A percentile compares a stretch with the other conserved stretches of the same genome.
These are phyloP conservation scores for Oophaga pumilio DNA, from an alignment of 2,113 vertebrate genomes.

Conservation along the genomic window DNA sequence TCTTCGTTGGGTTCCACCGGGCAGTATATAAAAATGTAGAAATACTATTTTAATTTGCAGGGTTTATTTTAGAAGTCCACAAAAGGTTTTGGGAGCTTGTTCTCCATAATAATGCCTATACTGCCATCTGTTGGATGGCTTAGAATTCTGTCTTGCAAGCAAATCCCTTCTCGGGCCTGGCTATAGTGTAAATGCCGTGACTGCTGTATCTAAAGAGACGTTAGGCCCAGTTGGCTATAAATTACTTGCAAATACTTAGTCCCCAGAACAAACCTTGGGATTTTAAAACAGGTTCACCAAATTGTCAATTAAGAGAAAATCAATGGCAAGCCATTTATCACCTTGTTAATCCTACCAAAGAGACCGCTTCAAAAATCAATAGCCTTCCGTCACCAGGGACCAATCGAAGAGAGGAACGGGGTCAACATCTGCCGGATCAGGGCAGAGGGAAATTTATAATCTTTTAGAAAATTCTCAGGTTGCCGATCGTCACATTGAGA, in stretches of 20 bases:
- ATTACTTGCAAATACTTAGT: constrained; percentile 72
- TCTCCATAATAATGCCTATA: constrained; percentile 62
- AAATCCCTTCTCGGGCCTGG: constrained; percentile 63
- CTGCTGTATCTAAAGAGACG: constrained; percentile 70
- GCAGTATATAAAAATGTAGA: background rate
- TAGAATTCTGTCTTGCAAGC: background rate
- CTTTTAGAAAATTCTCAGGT: constrained; percentile 63
- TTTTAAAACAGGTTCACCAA: constrained; percentile 82
- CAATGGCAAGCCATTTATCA: constrained; percentile 92
- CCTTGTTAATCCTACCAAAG: constrained; percentile 66
- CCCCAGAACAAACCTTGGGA: constrained; percentile 68
- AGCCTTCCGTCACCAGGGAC: constrained; percentile 70
- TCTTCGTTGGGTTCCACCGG: too few species aligned
- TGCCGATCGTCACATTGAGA: constrained; percentile 63
- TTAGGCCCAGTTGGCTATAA: constrained; percentile 74
- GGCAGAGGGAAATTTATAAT: constrained; percentile 71
- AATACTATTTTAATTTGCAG: background rate
- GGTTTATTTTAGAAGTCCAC: background rate
- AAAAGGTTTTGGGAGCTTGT: background rate
- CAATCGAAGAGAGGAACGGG: constrained; percentile 71
- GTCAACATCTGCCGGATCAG: constrained; percentile 66
- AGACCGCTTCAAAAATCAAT: constrained; percentile 69
- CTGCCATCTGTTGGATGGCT: constrained; percentile 72
- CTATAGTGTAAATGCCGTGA: constrained; percentile 72
- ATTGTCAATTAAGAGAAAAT: constrained; percentile 99